Conservation (phyloP, 2,888 invertebrate genomes). For the Polyploca ridens region DNA sequence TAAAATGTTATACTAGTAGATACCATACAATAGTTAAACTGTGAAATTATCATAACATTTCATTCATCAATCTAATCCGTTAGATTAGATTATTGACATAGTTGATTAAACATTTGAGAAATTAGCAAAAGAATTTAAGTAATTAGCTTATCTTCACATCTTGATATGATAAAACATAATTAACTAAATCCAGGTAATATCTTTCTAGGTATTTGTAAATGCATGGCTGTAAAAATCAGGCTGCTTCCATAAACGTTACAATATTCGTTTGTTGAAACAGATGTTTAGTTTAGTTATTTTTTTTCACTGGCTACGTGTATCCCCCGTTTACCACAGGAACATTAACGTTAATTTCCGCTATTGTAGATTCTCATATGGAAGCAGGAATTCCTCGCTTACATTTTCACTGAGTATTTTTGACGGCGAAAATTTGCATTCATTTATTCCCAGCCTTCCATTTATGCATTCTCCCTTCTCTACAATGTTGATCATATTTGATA, state of each 20-base stretch:
- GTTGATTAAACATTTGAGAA: not conserved
- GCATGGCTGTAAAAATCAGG: no score
- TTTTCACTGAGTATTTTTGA: slow-evolving; percentile 9
- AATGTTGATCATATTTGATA: slow-evolving; percentile 4
- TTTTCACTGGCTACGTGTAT: not conserved
- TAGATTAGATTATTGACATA: not conserved
- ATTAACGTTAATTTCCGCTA: slow-evolving; percentile 3
- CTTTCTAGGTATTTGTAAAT: no score
- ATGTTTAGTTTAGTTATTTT: not conserved
- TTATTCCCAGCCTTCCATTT: not conserved
- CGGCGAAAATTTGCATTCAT: not conserved
- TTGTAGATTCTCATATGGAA: not conserved
- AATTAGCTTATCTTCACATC: not conserved
- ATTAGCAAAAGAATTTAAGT: not conserved
- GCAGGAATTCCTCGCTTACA: slow-evolving; percentile 2
- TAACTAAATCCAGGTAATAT: no score
- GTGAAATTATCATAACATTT: not conserved
- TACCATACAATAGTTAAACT: no score
- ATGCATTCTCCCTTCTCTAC: not conserved
- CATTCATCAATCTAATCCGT: not conserved
- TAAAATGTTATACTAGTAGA: no score
- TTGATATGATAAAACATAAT: not conserved
- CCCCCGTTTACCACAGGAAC: not conserved
- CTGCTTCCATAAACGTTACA: no score
- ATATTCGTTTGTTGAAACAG: not conserved